Evolutionary conservation across 1,140 invertebrate species (phyloP).

Genomic region (Laodelphax striatellus): DNA sequence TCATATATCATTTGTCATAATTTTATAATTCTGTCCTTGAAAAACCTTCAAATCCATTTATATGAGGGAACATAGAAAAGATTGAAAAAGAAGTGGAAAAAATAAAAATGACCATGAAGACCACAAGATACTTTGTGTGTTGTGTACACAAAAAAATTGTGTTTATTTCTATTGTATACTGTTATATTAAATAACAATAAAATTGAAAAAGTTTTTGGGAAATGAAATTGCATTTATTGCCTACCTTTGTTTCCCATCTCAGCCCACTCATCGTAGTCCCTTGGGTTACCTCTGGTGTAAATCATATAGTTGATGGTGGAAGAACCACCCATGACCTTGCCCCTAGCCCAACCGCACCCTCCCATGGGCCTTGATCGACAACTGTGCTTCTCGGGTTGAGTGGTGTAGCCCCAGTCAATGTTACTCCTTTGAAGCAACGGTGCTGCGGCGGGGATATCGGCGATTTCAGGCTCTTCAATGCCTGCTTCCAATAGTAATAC

Average conservation of each 20-base stretch:
- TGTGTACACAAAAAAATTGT: no score
- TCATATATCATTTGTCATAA: no score
- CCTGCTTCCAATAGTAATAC: conserved; percentile 65
- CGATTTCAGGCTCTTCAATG: conserved; percentile 55
- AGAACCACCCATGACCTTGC: conserved; percentile 54
- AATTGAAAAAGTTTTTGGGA: no score
- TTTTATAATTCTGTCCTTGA: no score
- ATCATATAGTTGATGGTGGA: conserved; percentile 62
- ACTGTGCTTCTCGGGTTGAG: conserved; percentile 37
- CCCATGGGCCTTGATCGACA: conserved; percentile 30
- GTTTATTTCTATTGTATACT: no score
- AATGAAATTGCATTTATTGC: no score
- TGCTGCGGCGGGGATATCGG: conserved; percentile 50
- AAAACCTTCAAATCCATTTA: no score
- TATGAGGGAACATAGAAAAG: no score
- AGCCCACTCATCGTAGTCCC: conserved; percentile 53
- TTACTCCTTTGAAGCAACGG: conserved; percentile 39
- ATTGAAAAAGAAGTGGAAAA: no score
- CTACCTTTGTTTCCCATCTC: conserved; percentile 39
- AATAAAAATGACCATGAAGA: no score
- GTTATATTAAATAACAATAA: no score
- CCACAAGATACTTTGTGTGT: no score
- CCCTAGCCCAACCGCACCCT: conserved; percentile 45
- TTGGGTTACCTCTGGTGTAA: conserved; percentile 56
- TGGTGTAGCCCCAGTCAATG: conserved; percentile 46